Base-by-base conservation (phyloP, 92 coral and sea anemone genomes). In the Palythoa heliodiscus region DNA sequence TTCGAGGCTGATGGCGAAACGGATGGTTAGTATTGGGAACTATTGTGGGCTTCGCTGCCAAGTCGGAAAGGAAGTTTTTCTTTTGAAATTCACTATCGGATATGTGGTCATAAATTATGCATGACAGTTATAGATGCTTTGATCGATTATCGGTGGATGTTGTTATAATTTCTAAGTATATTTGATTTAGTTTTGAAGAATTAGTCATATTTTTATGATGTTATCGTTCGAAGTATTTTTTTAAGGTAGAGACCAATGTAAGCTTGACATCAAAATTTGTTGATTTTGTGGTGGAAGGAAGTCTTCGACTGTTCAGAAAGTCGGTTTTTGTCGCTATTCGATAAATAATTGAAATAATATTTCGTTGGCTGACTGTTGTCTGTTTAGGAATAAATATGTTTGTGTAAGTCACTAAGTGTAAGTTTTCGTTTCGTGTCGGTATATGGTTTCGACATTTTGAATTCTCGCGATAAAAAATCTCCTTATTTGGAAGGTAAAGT, bases 101-200 rank as follows among this genome's bases (percentile, higher is more conserved):
- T 67, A 70, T 24, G 83, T 53, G 19, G 84, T 79, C 74, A 80
- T 80, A 64, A 80, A 80, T 80, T 80, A 80, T 80, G 74, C 84
- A 80, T 80, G 83, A 39, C n/a, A 15, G 23, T 22, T 61, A n/a
- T n/a, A 63, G 69, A 63, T 10, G 57, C 38, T 64, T 24, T 80
- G 73, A 66, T 37, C 24, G 61, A 68, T 80, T 80, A 20, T 43
- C 73, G 24, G 84, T 63, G 60, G 72, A 63, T 80, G 39, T 63
- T 70, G 72, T 68, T 80, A 12, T 8, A 22, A 39, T 43, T 80
- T 64, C 40, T 64, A 5, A 15, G 57, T 17, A 12, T 39, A 78
- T 35, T 80, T 22, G 60, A 14, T 20, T 23, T 78, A 63, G 19
- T 4, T 38, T 13, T 47, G 19, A 40, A 71, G 61, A 60, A 68